Evolutionary conservation across 2,888 invertebrate species (phyloP), one percentile per base, ranked within the genome.

Genomic region (Merodon equestris): DNA sequence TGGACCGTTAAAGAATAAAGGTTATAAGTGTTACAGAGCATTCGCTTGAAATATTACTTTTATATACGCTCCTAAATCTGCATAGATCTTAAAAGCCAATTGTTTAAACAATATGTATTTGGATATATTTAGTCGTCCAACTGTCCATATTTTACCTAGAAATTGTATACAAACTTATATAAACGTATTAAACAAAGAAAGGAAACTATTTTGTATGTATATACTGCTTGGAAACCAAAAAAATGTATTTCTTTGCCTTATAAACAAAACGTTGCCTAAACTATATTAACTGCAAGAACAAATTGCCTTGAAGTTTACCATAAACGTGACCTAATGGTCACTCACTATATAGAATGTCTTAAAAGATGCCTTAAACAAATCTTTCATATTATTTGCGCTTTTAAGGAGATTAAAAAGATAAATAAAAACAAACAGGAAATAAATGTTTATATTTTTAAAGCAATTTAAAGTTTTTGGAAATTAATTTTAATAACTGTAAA

Each of bases 221-320:
- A 54, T 36, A 48, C 44, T n/a, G 34, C 51, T 19, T 9, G 15
- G 13, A 53, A 47, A 19, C 9, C 7, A 56, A 4, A 50, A 42
- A 17, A 54, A 36, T 36, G 10, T 36, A 45, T 27, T 57, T 5
- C 27, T 77, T 72, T 77, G 72, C 77, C 77, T 72, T 72, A 61
- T 10, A 42, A 1, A 48, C 15, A 38, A 15, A 45, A 54, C 9
- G 50, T 68, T 13, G 67, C 63, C 74, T 74, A 70, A 53, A 58
- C n/a, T 50, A 15, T 70, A 56, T 1, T 68, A 51, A 60, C 67
- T 68, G 54, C 57, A 40, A 13, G 63, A 34, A 10, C 36, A 14
- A 66, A 60, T 63, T 79, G 79, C 79, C 79, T 79, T 79, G 56
- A 79, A 79, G 79, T 79, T 56, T 74, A 79, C 68, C 38, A 64